Percentiles rank a stretch among this genome's conserved stretches.
Evolutionary conservation across 2,113 vertebrate genomes (phyloP).

Genomic region (Antechinus flavipes): DNA sequence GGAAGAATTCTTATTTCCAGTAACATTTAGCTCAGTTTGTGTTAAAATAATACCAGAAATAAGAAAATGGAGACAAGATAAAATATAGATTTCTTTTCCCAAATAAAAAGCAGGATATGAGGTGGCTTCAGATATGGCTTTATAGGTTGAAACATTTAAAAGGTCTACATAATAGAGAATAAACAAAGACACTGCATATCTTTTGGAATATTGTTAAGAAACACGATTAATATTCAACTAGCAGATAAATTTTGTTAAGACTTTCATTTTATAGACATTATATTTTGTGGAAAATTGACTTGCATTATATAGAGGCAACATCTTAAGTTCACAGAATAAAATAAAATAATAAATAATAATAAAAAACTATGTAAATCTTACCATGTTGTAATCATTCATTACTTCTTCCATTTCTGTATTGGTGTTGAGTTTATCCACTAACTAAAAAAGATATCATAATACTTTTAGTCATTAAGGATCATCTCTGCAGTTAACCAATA

Average conservation of each 20-base stretch:
- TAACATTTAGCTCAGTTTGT: slow-evolving; percentile 40
- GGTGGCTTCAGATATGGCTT: not conserved
- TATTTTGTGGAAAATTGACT: slow-evolving; percentile 42
- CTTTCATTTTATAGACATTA: slow-evolving; percentile 33
- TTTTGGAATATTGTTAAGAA: not conserved
- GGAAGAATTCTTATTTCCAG: not conserved
- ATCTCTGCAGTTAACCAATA: slow-evolving; percentile 30
- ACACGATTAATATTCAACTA: slow-evolving; percentile 10
- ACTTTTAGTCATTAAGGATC: slow-evolving; percentile 47
- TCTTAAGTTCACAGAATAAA: slow-evolving; percentile 18
- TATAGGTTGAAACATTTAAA: not conserved
- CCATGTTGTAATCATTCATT: slow-evolving; percentile 91
- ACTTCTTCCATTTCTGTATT: slow-evolving; percentile 96
- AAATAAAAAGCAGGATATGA: not conserved
- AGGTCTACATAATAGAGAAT: not conserved
- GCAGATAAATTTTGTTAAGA: slow-evolving; percentile 36
- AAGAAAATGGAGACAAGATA: slow-evolving; percentile 41
- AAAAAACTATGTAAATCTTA: slow-evolving; percentile 81
- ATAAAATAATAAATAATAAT: too few relatives aligned
- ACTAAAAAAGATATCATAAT: slow-evolving; percentile 80
- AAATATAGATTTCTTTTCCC: slow-evolving; percentile 2
- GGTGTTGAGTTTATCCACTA: slow-evolving; percentile 97
- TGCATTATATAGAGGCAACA: not conserved
- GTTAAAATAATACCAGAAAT: slow-evolving; percentile 46
- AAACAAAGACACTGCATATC: slow-evolving; percentile 1